phyloP scores from a whole-genome alignment of 2,797 vertebrate genomes.

The Pygocentrus nattereri region DNA sequence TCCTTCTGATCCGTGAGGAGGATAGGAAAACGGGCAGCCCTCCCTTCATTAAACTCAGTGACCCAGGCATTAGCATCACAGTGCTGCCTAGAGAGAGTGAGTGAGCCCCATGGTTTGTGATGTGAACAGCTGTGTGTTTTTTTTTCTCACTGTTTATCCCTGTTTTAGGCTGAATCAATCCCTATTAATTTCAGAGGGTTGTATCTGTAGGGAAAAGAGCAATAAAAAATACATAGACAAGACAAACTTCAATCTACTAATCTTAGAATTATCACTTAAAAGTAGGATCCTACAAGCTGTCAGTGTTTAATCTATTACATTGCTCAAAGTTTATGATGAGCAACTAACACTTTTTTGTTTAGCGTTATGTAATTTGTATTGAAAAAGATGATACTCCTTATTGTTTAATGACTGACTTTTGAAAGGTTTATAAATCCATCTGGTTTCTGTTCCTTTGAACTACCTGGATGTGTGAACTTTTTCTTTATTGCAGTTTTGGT shows the following conservation, averaged over 20 bases:
- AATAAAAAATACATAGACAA: not conserved
- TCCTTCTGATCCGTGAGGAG: conserved; percentile 96
- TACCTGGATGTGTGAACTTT: not conserved
- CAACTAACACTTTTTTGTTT: no score
- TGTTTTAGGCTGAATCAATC: not conserved
- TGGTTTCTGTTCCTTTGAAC: no score
- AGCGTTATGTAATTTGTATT: no score
- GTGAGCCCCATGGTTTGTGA: conserved; percentile 45
- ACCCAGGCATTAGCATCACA: conserved; percentile 93
- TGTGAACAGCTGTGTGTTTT: not conserved
- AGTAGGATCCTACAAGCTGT: no score
- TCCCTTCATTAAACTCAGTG: conserved; percentile 97
- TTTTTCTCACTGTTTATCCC: not conserved
- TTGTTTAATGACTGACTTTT: no score
- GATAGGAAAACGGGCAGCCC: conserved; percentile 89
- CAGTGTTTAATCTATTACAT: no score
- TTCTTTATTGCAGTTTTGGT: conserved; percentile 83
- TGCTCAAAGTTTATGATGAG: no score
- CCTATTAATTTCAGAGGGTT: not conserved
- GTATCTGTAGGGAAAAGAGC: not conserved
- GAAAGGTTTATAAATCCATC: no score
- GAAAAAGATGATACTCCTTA: no score
- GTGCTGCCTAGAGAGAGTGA: conserved; percentile 95
- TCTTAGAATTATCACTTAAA: no score
- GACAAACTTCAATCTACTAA: no score